Conservation (phyloP, 2,888 invertebrate genomes). For the Thera britannica region DNA sequence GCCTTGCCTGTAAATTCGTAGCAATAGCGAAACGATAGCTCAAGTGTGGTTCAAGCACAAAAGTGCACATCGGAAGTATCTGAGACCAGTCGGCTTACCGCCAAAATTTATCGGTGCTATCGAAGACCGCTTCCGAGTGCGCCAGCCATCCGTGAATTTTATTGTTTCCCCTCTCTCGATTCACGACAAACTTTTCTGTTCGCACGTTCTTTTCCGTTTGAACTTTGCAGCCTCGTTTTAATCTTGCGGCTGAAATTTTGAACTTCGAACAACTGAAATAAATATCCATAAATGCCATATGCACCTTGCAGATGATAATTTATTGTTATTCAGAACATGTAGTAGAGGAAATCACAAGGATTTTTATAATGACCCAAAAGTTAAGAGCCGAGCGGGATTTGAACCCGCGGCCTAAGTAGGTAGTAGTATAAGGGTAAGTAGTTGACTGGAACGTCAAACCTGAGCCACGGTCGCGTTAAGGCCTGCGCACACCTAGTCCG, state of each 20-base stretch:
- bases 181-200: slow-evolving; percentile 67
- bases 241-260: slow-evolving; percentile 49
- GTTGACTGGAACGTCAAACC: too few species aligned
- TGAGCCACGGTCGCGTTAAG: too few species aligned
- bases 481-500: too few species aligned
- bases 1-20: not conserved
- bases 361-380: too few species aligned
- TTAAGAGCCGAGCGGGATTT: too few species aligned
- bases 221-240: slow-evolving; percentile 58
- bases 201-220: slow-evolving; percentile 55
- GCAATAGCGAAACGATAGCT: slow-evolving; percentile 26
- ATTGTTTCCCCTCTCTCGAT: slow-evolving; percentile 70
- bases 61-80: slow-evolving; percentile 61
- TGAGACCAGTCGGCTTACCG: slow-evolving; percentile 58
- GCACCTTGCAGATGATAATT: slow-evolving; percentile 14
- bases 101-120: slow-evolving; percentile 62
- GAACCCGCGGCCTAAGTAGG: too few species aligned
- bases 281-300: slow-evolving; percentile 29
- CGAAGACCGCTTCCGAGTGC: slow-evolving; percentile 50
- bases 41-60: slow-evolving; percentile 50
- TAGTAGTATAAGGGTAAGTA: too few species aligned
- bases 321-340: too few species aligned
- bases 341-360: not conserved
- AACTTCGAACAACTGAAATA: slow-evolving; percentile 39
- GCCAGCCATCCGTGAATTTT: slow-evolving; percentile 75